Evolutionary conservation across 2,113 vertebrate species (phyloP).

Genomic region (Syngnathoides biaculeatus): DNA sequence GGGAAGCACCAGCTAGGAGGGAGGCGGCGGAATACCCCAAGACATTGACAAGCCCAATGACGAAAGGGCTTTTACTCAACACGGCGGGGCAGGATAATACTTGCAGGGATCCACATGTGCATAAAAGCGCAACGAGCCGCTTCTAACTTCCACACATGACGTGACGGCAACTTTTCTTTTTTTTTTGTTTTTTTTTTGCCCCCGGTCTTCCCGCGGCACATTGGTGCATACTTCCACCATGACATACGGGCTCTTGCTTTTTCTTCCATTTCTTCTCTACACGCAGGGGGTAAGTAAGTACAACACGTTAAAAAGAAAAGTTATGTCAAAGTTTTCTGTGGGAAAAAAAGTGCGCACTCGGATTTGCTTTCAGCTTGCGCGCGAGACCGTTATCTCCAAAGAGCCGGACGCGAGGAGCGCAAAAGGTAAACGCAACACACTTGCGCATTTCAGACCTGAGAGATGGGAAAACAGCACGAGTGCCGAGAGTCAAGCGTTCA

Average conservation of each 20-base stretch:
- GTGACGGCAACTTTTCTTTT: slow-evolving; percentile 36
- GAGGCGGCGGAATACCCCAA: neutral
- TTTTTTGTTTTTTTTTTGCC: neutral
- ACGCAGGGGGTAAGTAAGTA: slow-evolving; percentile 53
- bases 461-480: neutral
- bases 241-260: slow-evolving; percentile 23
- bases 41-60: slow-evolving; percentile 57
- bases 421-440: slow-evolving; percentile 52
- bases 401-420: slow-evolving; percentile 20
- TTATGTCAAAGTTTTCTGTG: neutral
- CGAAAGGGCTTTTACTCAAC: slow-evolving; percentile 59
- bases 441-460: neutral
- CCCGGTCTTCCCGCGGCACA: neutral
- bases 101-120: slow-evolving; percentile 52
- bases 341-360: neutral
- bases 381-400: slow-evolving; percentile 22
- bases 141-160: slow-evolving; percentile 49
- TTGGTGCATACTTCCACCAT: slow-evolving; percentile 21
- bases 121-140: slow-evolving; percentile 30
- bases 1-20: neutral
- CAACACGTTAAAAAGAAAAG: neutral
- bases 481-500: too few species aligned
- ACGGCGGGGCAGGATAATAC: slow-evolving; percentile 56
- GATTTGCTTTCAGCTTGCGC: slow-evolving; percentile 4
- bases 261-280: slow-evolving; percentile 45